These are phyloP conservation scores for Drosophila macrospina DNA, from an alignment of 2,888 invertebrate genomes.

Conservation along the genomic window DNA sequence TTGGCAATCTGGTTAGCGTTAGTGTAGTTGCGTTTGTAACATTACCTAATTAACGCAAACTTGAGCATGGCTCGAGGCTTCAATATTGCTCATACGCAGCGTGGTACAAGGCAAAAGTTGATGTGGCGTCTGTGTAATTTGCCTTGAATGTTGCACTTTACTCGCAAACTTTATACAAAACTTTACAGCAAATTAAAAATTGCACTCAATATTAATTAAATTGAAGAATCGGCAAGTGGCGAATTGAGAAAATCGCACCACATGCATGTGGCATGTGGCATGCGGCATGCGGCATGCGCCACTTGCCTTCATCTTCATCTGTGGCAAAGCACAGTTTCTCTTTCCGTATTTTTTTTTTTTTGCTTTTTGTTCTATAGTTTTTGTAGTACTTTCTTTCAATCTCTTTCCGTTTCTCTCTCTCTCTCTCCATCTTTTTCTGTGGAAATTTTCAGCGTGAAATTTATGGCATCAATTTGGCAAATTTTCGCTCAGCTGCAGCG, in stretches of 20 bases:
- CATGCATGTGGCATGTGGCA: slow-evolving; percentile 18
- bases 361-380: neutral
- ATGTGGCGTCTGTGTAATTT: slow-evolving; percentile 10
- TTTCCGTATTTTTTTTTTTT: slow-evolving; percentile 3
- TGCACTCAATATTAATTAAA: slow-evolving; percentile 67
- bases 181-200: slow-evolving; percentile 42
- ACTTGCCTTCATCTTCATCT: slow-evolving; percentile 26
- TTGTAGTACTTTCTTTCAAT: slow-evolving; percentile 32
- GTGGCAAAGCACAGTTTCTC: slow-evolving; percentile 23
- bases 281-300: too few species aligned
- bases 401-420: slow-evolving; percentile 27
- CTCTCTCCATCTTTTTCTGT: neutral
- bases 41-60: slow-evolving; percentile 60
- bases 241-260: slow-evolving; percentile 24
- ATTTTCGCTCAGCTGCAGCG: slow-evolving; percentile 60
- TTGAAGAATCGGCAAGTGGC: slow-evolving; percentile 31
- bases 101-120: slow-evolving; percentile 30
- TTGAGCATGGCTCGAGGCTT: slow-evolving; percentile 25
- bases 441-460: slow-evolving; percentile 48
- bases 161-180: slow-evolving; percentile 14
- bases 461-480: slow-evolving; percentile 69
- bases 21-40: slow-evolving; percentile 11
- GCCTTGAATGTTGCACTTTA: slow-evolving; percentile 19
- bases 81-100: slow-evolving; percentile 46
- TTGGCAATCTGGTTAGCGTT: slow-evolving; percentile 22